Percentiles rank a stretch among this genome's conserved stretches.
phyloP scores from a whole-genome alignment of 2,797 vertebrate genomes.

The Rousettus madagascariensis region DNA sequence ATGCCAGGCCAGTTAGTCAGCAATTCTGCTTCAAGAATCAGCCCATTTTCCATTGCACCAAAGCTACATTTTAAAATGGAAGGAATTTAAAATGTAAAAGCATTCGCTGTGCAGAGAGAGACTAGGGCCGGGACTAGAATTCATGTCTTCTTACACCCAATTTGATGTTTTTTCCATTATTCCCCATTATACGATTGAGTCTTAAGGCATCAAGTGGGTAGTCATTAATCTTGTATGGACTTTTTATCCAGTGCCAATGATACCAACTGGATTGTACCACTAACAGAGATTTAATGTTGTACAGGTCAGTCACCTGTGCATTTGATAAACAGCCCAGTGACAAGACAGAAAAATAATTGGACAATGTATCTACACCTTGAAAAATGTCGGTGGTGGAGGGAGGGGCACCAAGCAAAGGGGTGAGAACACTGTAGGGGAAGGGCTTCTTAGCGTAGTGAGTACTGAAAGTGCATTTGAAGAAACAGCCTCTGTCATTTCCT shows the following conservation, averaged over 20 bases:
- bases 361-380: background rate
- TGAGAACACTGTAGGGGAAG: too few species aligned
- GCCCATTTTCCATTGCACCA: background rate
- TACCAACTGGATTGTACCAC: background rate
- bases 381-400: background rate
- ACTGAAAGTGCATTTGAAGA: background rate
- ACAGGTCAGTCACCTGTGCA: background rate
- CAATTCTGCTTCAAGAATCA: slow-evolving; percentile 23
- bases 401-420: background rate
- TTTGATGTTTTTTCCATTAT: background rate
- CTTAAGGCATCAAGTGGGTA: background rate
- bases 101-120: background rate
- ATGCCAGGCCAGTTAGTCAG: slow-evolving; percentile 59
- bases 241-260: background rate
- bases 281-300: background rate
- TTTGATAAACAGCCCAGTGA: background rate
- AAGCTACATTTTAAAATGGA: slow-evolving; percentile 17
- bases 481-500: background rate
- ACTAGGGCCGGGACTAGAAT: background rate
- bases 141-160: background rate
- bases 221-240: background rate
- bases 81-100: background rate
- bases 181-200: background rate
- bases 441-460: background rate
- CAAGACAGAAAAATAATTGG: background rate